Evolutionary conservation across 2,888 invertebrate genomes (phyloP).

Genomic region (Pseudoips prasinana): DNA sequence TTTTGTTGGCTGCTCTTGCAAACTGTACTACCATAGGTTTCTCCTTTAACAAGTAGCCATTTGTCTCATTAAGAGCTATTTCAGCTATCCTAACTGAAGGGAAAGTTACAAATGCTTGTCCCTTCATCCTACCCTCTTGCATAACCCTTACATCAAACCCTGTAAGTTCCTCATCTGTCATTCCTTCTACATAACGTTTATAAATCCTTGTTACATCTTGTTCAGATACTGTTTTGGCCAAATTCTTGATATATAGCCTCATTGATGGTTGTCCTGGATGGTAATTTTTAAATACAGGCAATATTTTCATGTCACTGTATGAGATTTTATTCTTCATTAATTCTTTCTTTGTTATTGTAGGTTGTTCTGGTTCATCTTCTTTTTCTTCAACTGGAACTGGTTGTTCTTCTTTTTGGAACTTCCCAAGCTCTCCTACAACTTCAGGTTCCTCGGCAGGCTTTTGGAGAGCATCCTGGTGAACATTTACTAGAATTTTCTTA

Average conservation of each 20-base stretch:
- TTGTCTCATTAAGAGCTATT: constrained; percentile 90
- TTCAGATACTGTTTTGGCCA: constrained; percentile 89
- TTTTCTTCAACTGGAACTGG: constrained; percentile 35
- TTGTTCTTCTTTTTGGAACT: constrained; percentile 60
- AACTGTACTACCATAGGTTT: constrained; percentile 96
- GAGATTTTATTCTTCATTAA: constrained; percentile 86
- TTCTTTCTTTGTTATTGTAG: constrained; percentile 84
- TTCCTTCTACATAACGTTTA: constrained; percentile 81
- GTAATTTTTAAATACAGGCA: constrained; percentile 94
- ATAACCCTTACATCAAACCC: constrained; percentile 89
- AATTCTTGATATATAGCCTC: constrained; percentile 96
- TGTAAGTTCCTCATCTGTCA: constrained; percentile 63
- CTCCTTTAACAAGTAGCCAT: constrained; percentile 92
- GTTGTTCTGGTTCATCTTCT: constrained; percentile 45
- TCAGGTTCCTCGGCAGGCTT: constrained; percentile 56
- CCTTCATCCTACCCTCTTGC: constrained; percentile 98
- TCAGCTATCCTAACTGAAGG: constrained; percentile 86
- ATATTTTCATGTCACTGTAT: constrained; percentile 85
- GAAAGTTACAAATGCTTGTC: constrained; percentile 95
- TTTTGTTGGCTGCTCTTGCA: constrained; percentile 80
- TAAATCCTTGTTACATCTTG: constrained; percentile 90
- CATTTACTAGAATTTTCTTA: constrained; percentile 70
- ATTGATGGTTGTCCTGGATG: constrained; percentile 89
- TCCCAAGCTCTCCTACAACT: constrained; percentile 68
- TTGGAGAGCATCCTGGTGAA: constrained; percentile 60